These are phyloP conservation scores for Columbina picui DNA, from an alignment of 2,113 vertebrate genomes.

Conservation along the genomic window DNA sequence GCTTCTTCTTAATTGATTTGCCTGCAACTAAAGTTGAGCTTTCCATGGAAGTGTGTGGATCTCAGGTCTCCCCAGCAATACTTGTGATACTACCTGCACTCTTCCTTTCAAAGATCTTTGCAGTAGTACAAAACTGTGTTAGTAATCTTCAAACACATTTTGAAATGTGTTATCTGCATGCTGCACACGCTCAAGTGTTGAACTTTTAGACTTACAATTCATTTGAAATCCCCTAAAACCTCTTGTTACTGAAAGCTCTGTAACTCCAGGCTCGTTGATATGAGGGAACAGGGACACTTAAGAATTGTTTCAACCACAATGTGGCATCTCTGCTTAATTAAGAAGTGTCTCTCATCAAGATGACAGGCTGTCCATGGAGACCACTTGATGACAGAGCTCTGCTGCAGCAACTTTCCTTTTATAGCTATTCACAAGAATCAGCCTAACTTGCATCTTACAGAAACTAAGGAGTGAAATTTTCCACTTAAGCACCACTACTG, in stretches of 20 bases:
- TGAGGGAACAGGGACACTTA: neutral
- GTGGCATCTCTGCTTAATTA: neutral
- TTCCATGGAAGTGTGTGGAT: neutral
- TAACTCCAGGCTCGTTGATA: neutral
- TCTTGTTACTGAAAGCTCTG: neutral
- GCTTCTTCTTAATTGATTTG: neutral
- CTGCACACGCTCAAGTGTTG: neutral
- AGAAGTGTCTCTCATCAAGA: neutral
- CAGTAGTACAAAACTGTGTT: neutral
- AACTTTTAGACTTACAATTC: neutral
- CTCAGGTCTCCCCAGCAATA: neutral
- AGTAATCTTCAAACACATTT: neutral
- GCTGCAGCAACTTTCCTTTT: neutral
- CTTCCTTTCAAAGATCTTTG: neutral
- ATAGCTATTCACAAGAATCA: neutral
- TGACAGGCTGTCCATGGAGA: neutral
- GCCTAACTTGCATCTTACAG: neutral
- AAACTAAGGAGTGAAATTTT: neutral
- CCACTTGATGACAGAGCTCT: neutral
- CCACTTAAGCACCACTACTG: neutral
- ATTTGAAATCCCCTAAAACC: neutral
- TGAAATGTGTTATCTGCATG: neutral
- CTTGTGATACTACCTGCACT: neutral
- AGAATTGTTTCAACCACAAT: conserved; percentile 1
- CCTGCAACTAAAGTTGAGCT: neutral